Base-by-base conservation (phyloP, 2,888 invertebrate genomes). In the Hyalella azteca region DNA sequence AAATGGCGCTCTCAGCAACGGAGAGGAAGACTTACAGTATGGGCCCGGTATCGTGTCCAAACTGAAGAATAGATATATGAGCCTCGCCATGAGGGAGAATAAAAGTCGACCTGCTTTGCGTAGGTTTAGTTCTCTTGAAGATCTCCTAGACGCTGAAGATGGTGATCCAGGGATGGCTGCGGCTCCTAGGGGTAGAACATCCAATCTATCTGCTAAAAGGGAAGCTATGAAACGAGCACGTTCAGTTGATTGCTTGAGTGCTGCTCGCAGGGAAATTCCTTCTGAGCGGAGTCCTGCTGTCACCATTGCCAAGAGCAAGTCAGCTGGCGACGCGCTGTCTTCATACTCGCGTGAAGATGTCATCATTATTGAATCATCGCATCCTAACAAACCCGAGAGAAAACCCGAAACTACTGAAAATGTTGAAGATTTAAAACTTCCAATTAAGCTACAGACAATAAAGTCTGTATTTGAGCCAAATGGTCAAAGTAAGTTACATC, bases 1-100 rank as follows among this genome's bases (percentile, higher is more conserved):
- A 9, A 36, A 60, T 22, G 32, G 59, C 9, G 39, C 41, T 59
- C 11, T 29, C 19, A 40, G 45, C 32, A 73, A 73, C 19, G 82
- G 82, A 73, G 82, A 82, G 85, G 95, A 95, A 88, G 95, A 95
- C 87, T 89, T 95, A 81, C 93, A 93, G 87, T 95, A 96, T 89
- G 96, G 96, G 0, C 96, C 96, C 78, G 95, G 96, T 81, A 95
- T 96, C 87, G 96, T 96, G 50, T 94, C 94, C 87, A 93, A 93
- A 86, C 91, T 96, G 85, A 93, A 94, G 87, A 94, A 94, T 87
- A 93, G 94, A 87, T 96, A 95, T 88, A 91, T 96, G 84, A 94
- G 93, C 88, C 90, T 95, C 85, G 94, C 95, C 13, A 89, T 95
- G 83, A 91, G 95, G n/a, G 93, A 94, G 86, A 91, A 91, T 59